Evolutionary conservation across 2,113 vertebrate species (phyloP), one percentile per base, ranked within the genome.

Genomic region (Tor tambroides): DNA sequence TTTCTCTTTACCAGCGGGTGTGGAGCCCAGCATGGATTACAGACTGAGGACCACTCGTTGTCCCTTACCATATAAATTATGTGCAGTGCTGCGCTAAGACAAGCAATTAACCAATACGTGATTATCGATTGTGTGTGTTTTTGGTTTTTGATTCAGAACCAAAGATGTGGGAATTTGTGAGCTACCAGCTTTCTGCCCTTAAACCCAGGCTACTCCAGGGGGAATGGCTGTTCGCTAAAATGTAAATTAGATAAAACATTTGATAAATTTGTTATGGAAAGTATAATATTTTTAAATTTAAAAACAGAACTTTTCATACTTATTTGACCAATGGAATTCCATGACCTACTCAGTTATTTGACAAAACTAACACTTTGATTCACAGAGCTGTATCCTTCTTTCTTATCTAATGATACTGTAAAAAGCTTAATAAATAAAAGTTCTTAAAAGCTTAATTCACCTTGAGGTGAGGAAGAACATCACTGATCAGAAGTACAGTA

Each of bases 11-110:
- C 83, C 91, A 2, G 21, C 80, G 7, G 92, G 92, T 56, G 91
- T 92, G 46, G 84, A 91, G 82, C 93, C 90, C 78, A 93, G 51
- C 49, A 77, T 95, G 86, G 93, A 94, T 41, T 92, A 54, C 30
- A 83, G 26, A n/a, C 6, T 93, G 12, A 91, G 89, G 59, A 7
- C 0, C 26, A 87, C 84, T 59, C 91, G 19, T 2, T 17, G 49
- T 71, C 93, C 93, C 12, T 90, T 92, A 81, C 91, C 93, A 11
- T 94, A 92, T 74, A 59, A 84, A 4, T 87, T 94, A 56, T 91
- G 91, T 83, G 92, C 91, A 0, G 8, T 61, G 1, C 80, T 77
- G 19, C 85, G 92, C 0, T 93, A 80, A 78, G 26, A 51, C 23
- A 28, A 7, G 23, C 23, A 77, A n/a, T 26, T n/a, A 10, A n/a